Base-by-base conservation (phyloP, 2,113 vertebrate genomes). In the Pongo pygmaeus region DNA sequence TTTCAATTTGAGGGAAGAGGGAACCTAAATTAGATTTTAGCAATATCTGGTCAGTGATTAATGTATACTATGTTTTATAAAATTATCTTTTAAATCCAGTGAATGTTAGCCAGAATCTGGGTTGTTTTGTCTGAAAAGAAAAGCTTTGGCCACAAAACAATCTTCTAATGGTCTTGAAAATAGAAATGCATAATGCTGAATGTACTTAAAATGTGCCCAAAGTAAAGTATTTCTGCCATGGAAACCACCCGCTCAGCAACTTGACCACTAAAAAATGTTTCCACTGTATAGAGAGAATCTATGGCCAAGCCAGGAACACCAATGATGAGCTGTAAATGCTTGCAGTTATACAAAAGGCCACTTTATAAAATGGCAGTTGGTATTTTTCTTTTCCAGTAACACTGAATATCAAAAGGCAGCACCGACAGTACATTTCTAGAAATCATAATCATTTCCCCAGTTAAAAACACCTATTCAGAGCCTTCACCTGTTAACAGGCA, bases 381-480 rank as follows among this genome's bases (percentile, higher is more conserved):
- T 78, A 69, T 48, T 59, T 83, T 61, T 55, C 75, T 61, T 69
- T 78, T 27, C 78, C 52, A 86, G 1, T 85, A 87, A 83, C 55
- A 95, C 50, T 78, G n/a, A 95, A 72, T 94, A 94, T 83, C 40
- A 93, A 97, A 96, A 93, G 46, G n/a, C 35, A 92, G 40, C 20
- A 74, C 35, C 43, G 89, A 75, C 8, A 40, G 8, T 69, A 35
- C 57, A 30, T 91, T 83, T 95, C 72, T 55, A 93, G 78, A 95
- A 95, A 91, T 94, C 61, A 70, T 59, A 78, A 91, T 55, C 52
- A 83, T 38, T 83, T 91, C 40, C 48, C 83, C 27, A 6, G 40
- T 83, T 93, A 84, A 89, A 96, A 96, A 72, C 59, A 80, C 50
- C 30, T 90, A 92, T 59, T 75, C 46, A 64, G 40, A 79, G 30